Evolutionary conservation across 2,113 vertebrate species (phyloP).

Genomic region (Lontra canadensis): DNA sequence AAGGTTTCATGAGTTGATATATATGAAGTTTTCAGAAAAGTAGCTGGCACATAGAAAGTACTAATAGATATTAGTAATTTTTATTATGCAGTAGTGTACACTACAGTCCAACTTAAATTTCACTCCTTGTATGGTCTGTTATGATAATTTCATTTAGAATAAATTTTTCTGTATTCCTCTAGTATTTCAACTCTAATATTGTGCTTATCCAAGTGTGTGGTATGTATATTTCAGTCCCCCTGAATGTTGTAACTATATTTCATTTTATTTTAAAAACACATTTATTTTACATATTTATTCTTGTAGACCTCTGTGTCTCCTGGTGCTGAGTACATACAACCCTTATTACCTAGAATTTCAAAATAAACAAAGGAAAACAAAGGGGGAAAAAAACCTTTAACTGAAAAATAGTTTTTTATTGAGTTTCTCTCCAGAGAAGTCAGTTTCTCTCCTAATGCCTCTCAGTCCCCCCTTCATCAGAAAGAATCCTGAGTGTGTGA

Average conservation of each 20-base stretch:
- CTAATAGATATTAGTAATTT: neutral
- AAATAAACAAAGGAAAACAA: neutral
- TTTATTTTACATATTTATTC: slow-evolving; percentile 8
- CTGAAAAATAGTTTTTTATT: neutral
- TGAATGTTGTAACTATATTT: neutral
- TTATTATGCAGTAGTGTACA: neutral
- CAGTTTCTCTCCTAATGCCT: neutral
- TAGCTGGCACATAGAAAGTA: neutral
- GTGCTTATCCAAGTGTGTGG: neutral
- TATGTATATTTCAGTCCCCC: neutral
- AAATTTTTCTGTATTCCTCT: neutral
- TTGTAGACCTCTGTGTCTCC: neutral
- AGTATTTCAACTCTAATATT: neutral
- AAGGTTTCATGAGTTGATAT: neutral
- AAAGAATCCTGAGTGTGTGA: neutral
- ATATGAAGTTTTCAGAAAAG: neutral
- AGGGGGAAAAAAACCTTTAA: neutral
- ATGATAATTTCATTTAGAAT: neutral
- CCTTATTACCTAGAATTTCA: neutral
- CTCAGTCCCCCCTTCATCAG: neutral
- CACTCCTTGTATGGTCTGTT: neutral
- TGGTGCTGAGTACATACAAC: neutral
- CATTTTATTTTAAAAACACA: neutral
- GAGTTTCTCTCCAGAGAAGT: neutral
- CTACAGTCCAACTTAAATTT: neutral